Base-by-base conservation (phyloP, 2,888 invertebrate genomes). In the Eurytoma adleriae region DNA sequence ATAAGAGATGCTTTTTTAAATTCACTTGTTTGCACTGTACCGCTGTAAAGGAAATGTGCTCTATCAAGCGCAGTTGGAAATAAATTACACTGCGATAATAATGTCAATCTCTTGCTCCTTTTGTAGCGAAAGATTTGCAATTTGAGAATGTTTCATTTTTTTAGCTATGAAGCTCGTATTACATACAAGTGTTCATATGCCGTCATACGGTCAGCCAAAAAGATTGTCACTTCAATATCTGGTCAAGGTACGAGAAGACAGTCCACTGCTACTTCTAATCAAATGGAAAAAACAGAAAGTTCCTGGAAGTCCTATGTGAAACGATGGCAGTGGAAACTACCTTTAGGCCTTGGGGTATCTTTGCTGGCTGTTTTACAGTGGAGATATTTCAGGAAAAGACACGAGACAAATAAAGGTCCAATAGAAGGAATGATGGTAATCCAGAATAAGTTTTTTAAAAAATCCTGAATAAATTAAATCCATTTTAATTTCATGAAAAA, bases 301-400 rank as follows among this genome's bases (percentile, higher is more conserved):
- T 83, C 84, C 70, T 86, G 87, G 80, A 83, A 84, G 64, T 84
- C 85, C 14, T 83, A 85, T 10, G 83, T 83, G 16, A 78, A 78
- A 12, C 78, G 83, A 77, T 87, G 87, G 88, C 85, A 85, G 80
- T 84, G 87, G 83, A 83, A 80, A 20, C 12, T 89, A 2, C 88
- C 89, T 3, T 70, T 87, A 24, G 89, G 88, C 57, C 75, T 88
- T 10, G 88, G 89, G 3, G 72, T 89, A 16, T 87, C 89, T 0
- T 80, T 89, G n/a, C 82, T 88, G 24, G 86, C 86, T 40, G 84
- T 85, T 5, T 79, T 86, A 10, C 89, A 89, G 66, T 88, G 86
- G 88, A 86, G 84, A 81, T 83, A 88, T 74, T 83, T 88, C 48
- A 84, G 84, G 50, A 85, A 83, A 78, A 81, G 88, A 84, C 85